Percentiles rank a stretch among this genome's conserved stretches.
These are phyloP conservation scores for Acanthurus leucopareius DNA, from an alignment of 2,797 vertebrate species.

Conservation along the genomic window DNA sequence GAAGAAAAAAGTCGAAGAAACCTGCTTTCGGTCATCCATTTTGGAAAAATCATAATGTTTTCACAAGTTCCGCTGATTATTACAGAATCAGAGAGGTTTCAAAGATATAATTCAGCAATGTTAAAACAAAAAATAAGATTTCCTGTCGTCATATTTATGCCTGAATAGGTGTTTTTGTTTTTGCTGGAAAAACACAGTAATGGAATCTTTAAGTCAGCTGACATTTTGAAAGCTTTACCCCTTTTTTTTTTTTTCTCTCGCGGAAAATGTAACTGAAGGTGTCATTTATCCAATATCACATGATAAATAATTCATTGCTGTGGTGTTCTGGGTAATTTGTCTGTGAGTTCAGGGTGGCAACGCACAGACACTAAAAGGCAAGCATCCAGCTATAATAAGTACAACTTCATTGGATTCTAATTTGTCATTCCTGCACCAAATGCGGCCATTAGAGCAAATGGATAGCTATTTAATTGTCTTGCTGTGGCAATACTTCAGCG, in stretches of 20 bases:
- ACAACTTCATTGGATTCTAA: slow-evolving; percentile 77
- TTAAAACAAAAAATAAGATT: slow-evolving; percentile 1
- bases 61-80: neutral
- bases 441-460: slow-evolving; percentile 68
- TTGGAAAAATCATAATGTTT: neutral
- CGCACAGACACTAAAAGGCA: slow-evolving; percentile 59
- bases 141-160: neutral
- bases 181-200: slow-evolving; percentile 20
- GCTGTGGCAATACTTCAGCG: slow-evolving; percentile 67
- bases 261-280: slow-evolving; percentile 46
- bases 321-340: slow-evolving; percentile 69
- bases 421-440: slow-evolving; percentile 76
- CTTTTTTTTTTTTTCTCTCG: neutral
- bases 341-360: slow-evolving; percentile 60
- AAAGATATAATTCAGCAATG: neutral
- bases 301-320: slow-evolving; percentile 66
- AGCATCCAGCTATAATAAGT: slow-evolving; percentile 72
- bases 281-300: slow-evolving; percentile 47
- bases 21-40: neutral
- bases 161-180: neutral
- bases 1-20: neutral
- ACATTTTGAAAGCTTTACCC: slow-evolving; percentile 37
- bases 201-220: slow-evolving; percentile 5
- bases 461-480: slow-evolving; percentile 79
- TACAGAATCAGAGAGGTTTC: neutral